Base-by-base conservation (phyloP, 2,113 vertebrate genomes). In the Grammomys dolichurus region DNA sequence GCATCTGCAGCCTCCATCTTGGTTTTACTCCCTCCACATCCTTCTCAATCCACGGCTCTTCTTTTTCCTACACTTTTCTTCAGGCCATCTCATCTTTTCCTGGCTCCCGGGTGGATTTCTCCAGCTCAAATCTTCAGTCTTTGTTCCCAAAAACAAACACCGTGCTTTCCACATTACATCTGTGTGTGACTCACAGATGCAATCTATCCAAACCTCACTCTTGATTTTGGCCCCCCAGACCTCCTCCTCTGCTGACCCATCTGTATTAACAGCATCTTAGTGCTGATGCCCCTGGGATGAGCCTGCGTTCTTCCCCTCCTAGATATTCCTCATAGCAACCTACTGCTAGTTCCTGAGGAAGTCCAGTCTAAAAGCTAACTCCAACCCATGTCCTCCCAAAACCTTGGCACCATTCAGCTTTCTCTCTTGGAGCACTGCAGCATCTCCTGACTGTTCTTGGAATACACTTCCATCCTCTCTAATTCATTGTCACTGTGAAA, bases 141-240 rank as follows among this genome's bases (percentile, higher is more conserved):
- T 81, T 69, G 73, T 82, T 89, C 81, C 96, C 93, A 80, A 94
- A 94, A 70, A 89, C 63, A 90, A 46, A 26, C 19, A 75, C 51
- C 67, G n/a, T 54, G 82, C 69, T 94, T 96, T 96, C 95, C 88
- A 94, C 58, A 31, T 85, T 80, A 76, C 92, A 88, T 5, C 65
- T 67, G n/a, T n/a, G n/a, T n/a, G 65, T 95, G 94, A 96, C 72
- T 95, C 96, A 93, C 4, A 19, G 1, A 72, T 81, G 24, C 40
- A 78, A 80, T 58, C 51, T 77, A 40, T 11, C 69, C 31, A 77
- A 88, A 84, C 72, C 80, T 90, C 90, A 86, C 72, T 73, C 60
- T 91, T 19, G 28, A 46, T 76, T 94, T 91, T 70, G 43, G 17
- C 84, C 7, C 40, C 16, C 48, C 56, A 14, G 56, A 80, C 28